Evolutionary conservation across 2,888 invertebrate genomes (phyloP), one percentile per base, ranked within the genome.

Genomic region (Luperina nickerlii): DNA sequence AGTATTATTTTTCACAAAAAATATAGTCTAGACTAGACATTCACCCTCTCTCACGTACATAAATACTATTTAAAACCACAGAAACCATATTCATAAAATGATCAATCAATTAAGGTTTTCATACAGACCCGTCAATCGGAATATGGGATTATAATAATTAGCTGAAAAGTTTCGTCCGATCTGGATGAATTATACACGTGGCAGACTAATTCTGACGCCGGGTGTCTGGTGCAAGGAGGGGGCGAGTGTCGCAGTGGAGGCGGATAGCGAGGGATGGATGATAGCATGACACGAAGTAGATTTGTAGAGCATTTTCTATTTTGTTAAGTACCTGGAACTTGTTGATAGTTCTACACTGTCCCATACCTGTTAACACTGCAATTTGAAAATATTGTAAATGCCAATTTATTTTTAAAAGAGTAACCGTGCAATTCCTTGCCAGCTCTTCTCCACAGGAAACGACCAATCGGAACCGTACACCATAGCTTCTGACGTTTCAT

Each of bases 171-270:
- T 93, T 90, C 86, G 87, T 89, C 90, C 85, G 90, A 92, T 93
- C 90, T 90, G 85, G 85, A 92, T 93, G 89, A 92, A 93, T 93
- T 93, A 94, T 93, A 92, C 91, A 94, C 88, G 91, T 91, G 88
- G 88, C 87, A 85, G 86, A 90, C 94, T 94, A 94, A 94, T 94
- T 93, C 89, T 87, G 91, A 89, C 88, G 91, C 90, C 83, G 74
- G 82, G 88, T 82, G 92, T 92, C 92, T 92, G 92, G 86, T 85
- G 87, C 88, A 86, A 88, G 87, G 54, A 45, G 89, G 85, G 85
- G 88, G 88, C 83, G 83, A 74, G 85, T 86, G 87, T 77, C 77
- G 6, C 69, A 88, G 42, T 88, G 67, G 27, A 45, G 51, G 87
- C 88, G 90, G 70, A 13, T 20, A 38, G 54, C n/a, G 7, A 66